Evolutionary conservation across 1,140 invertebrate genomes (phyloP), one percentile per base, ranked within the genome.

Genomic region (Meloidogyne chitwoodi): DNA sequence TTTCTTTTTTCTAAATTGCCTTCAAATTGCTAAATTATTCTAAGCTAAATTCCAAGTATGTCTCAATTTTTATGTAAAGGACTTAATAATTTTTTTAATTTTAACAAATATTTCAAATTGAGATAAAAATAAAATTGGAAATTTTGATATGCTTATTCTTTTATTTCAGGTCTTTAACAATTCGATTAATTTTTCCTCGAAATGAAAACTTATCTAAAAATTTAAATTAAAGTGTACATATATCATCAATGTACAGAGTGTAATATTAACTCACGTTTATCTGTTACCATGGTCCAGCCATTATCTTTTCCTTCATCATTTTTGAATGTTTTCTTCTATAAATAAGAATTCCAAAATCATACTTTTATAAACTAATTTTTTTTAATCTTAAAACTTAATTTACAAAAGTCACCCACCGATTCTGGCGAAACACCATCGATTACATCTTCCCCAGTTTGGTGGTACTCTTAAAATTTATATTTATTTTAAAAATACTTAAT

Each of bases 151-250:
- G 29, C 6, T 38, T 69, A 14, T 41, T 56, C n/a, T 56, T 64
- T 14, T 16, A 63, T 24, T 63, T 44, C 16, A 34, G 11, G 56
- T 16, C 22, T 64, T 31, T 27, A 31, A 16, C 56, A 27, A 8
- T 19, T 31, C 24, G 5, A 27, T 74, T 76, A n/a, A 76, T 74
- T 22, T 62, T 76, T 22, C 56, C 68, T 12, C 48, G 68, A 27
- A 76, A 76, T 16, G 75, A 76, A 44, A 76, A 70, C 61, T 76
- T 76, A 24, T 76, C 75, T 76, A 24, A 76, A 76, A 76, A 27
- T 26, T 6, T 24, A 27, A 16, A 19, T 26, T n/a, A n/a, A n/a
- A n/a, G n/a, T n/a, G n/a, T n/a, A n/a, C n/a, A n/a, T n/a, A n/a
- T n/a, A n/a, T n/a, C n/a, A n/a, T 69, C 6, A 10, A 48, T 27